These are phyloP conservation scores for Onthophagus sagittarius DNA, from an alignment of 2,888 invertebrate genomes.

Conservation along the genomic window DNA sequence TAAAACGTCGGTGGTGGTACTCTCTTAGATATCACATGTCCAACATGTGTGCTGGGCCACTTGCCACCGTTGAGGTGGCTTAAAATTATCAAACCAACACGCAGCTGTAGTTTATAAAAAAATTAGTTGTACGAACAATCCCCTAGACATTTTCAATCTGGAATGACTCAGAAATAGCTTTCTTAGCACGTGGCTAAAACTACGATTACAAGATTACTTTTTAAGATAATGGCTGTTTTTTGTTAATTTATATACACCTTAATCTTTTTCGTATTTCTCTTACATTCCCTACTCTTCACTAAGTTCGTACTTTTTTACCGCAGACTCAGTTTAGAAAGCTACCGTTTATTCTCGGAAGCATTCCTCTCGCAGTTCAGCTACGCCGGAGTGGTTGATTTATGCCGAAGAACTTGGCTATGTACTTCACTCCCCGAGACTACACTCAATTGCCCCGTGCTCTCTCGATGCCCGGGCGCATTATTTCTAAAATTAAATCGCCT, in stretches of 20 bases:
- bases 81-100: constrained; percentile 28
- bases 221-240: no score
- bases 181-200: constrained; percentile 6
- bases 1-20: constrained; percentile 18
- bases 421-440: background rate
- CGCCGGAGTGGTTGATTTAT: constrained; percentile 9
- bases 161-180: constrained; percentile 11
- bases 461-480: background rate
- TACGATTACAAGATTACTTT: background rate
- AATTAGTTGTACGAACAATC: constrained; percentile 5
- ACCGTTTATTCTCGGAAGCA: constrained; percentile 7
- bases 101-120: constrained; percentile 25
- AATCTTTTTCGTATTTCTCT: background rate
- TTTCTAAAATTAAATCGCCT: constrained; percentile 8
- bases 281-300: background rate
- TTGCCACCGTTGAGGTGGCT: constrained; percentile 31
- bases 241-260: background rate
- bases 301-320: background rate
- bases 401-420: constrained; percentile 3
- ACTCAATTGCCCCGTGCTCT: background rate
- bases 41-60: constrained; percentile 33
- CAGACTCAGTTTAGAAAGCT: background rate
- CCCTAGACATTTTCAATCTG: constrained; percentile 7
- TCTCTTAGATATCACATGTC: constrained; percentile 28
- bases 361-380: constrained; percentile 1